Evolutionary conservation across 2,113 vertebrate species (phyloP).

Genomic region (Menidia beryllina): DNA sequence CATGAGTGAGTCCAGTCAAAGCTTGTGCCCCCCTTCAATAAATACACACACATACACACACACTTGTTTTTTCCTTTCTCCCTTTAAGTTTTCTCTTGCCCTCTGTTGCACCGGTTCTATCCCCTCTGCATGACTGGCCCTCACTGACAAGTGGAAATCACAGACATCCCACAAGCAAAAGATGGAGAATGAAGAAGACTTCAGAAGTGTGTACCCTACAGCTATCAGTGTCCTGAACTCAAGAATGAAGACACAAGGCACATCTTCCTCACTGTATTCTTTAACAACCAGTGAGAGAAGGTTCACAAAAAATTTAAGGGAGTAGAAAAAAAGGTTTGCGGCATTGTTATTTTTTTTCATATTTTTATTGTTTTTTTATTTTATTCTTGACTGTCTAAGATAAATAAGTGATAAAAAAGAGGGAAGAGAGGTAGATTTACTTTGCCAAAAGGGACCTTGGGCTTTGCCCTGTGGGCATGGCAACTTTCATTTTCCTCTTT

Average conservation of each 20-base stretch:
- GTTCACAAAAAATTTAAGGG: slow-evolving; percentile 51
- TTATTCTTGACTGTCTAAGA: slow-evolving; percentile 61
- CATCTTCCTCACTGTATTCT: slow-evolving; percentile 50
- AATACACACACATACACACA: slow-evolving; percentile 29
- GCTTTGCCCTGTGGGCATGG: slow-evolving; percentile 78
- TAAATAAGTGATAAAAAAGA: slow-evolving; percentile 75
- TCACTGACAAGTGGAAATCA: slow-evolving; percentile 78
- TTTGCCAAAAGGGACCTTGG: slow-evolving; percentile 75
- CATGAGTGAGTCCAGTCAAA: slow-evolving; percentile 80
- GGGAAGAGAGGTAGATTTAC: slow-evolving; percentile 66
- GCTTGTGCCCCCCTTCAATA: slow-evolving; percentile 42
- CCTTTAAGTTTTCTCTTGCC: slow-evolving; percentile 67
- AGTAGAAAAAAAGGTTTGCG: slow-evolving; percentile 38
- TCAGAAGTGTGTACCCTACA: slow-evolving; percentile 76
- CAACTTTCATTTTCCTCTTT: slow-evolving; percentile 79
- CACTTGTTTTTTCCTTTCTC: slow-evolving; percentile 34
- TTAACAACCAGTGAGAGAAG: slow-evolving; percentile 45
- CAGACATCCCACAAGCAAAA: slow-evolving; percentile 72
- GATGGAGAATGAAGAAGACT: slow-evolving; percentile 73
- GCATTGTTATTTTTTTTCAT: slow-evolving; percentile 54
- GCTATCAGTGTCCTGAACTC: slow-evolving; percentile 73
- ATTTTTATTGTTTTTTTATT: slow-evolving; percentile 40
- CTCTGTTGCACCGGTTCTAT: slow-evolving; percentile 71
- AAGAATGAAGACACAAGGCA: slow-evolving; percentile 68
- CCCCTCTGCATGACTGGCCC: slow-evolving; percentile 77